phyloP scores from a whole-genome alignment of 2,797 vertebrate species.

The Cryptoblepharus egeriae region DNA sequence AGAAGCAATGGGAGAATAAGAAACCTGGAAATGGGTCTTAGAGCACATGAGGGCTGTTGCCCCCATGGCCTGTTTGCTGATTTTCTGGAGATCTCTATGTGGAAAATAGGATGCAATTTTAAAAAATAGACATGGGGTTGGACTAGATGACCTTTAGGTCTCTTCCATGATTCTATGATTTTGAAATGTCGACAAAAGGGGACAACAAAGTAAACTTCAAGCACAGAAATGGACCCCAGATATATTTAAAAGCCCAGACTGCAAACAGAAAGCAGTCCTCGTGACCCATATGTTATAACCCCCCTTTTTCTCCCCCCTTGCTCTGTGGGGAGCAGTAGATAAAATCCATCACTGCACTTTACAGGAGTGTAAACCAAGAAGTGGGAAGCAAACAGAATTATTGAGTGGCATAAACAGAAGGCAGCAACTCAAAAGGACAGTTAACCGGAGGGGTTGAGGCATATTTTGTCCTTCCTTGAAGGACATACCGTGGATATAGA shows the following conservation, averaged over 20 bases:
- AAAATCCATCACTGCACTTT: constrained; percentile 27
- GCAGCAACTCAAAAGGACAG: neutral
- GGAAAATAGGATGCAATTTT: too few relatives aligned
- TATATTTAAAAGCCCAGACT: neutral
- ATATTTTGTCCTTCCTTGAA: neutral
- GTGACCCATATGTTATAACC: neutral
- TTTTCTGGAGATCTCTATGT: too few relatives aligned
- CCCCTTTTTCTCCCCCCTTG: neutral
- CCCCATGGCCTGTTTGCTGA: too few relatives aligned
- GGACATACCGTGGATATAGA: neutral
- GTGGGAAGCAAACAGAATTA: constrained; percentile 16
- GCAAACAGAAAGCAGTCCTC: neutral
- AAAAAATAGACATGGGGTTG: too few relatives aligned
- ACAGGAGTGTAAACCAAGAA: constrained; percentile 11
- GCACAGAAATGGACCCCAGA: too few relatives aligned
- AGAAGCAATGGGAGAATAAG: too few relatives aligned
- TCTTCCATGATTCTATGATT: too few relatives aligned
- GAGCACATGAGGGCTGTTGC: too few relatives aligned
- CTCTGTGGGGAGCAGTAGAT: constrained; percentile 26
- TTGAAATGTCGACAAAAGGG: too few relatives aligned
- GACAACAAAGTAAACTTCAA: neutral
- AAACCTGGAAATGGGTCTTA: too few relatives aligned
- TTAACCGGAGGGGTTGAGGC: constrained; percentile 14
- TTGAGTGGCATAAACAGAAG: constrained; percentile 18
- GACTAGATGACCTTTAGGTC: too few relatives aligned